Evolutionary conservation across 2,888 invertebrate species (phyloP).

Genomic region (Hypomecis atomaria): DNA sequence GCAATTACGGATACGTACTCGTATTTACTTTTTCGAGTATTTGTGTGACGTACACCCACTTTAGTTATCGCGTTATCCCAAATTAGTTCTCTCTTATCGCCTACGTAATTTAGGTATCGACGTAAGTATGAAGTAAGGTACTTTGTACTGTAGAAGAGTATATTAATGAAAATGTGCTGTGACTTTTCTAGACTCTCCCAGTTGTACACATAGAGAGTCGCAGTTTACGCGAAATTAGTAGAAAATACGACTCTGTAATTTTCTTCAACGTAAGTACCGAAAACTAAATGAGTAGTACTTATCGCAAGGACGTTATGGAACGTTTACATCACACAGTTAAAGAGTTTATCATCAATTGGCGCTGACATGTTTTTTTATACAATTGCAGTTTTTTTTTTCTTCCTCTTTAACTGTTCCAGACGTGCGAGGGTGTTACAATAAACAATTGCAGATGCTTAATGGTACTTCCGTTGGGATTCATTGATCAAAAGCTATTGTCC

Average conservation of each 20-base stretch:
- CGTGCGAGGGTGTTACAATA: constrained; percentile 46
- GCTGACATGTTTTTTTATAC: background rate
- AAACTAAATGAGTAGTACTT: too few relatives aligned
- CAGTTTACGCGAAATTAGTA: too few relatives aligned
- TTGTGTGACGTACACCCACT: background rate
- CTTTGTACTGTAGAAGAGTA: background rate
- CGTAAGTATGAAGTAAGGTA: background rate
- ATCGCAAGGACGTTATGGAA: too few relatives aligned
- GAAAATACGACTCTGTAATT: too few relatives aligned
- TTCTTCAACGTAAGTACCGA: too few relatives aligned
- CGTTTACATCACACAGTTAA: background rate
- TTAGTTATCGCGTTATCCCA: background rate
- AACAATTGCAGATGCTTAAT: constrained; percentile 53
- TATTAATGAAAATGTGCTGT: too few relatives aligned
- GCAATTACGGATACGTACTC: background rate
- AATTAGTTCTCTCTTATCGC: constrained; percentile 8
- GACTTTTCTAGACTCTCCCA: too few relatives aligned
- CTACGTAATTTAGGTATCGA: background rate
- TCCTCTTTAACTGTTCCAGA: constrained; percentile 10
- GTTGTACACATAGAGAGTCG: too few relatives aligned
- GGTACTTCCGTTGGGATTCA: constrained; percentile 48
- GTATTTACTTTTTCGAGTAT: background rate
- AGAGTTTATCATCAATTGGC: too few relatives aligned
- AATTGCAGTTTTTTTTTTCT: background rate
- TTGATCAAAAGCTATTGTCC: constrained; percentile 32